A percentile compares a stretch with the other conserved stretches of the same genome.
These are phyloP conservation scores for Ceuthmochares aereus DNA, from an alignment of 2,113 vertebrate species.

Conservation along the genomic window DNA sequence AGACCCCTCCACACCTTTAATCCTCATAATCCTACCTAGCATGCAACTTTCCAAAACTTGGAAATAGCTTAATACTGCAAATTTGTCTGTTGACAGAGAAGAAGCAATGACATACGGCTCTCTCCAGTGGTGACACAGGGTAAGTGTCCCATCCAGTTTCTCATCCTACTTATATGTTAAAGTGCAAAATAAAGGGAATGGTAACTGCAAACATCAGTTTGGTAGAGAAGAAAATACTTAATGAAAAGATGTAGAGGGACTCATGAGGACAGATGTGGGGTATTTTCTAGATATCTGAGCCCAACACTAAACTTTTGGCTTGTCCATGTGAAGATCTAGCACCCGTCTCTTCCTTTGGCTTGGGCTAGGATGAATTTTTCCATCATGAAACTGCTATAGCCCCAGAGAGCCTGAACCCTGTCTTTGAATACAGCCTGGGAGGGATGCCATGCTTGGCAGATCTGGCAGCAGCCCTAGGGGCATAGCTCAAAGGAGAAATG, in stretches of 20 bases:
- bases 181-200: not conserved
- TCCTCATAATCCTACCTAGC: slow-evolving; percentile 8
- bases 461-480: not conserved
- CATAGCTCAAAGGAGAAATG: not conserved
- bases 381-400: not conserved
- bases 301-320: not conserved
- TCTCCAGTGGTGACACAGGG: not conserved
- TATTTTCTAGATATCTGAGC: not conserved
- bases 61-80: not conserved
- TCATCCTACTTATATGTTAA: not conserved
- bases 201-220: not conserved
- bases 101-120: not conserved
- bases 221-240: not conserved
- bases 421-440: not conserved
- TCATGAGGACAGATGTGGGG: rapidly evolving
- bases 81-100: not conserved
- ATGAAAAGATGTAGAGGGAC: not conserved
- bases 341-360: not conserved
- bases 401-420: not conserved
- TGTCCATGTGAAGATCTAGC: not conserved
- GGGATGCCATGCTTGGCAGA: not conserved
- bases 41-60: not conserved
- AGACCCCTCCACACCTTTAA: not conserved
- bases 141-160: not conserved
- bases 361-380: not conserved